These are phyloP conservation scores for Pollenia amentaria DNA, from an alignment of 2,888 invertebrate species.

Conservation along the genomic window DNA sequence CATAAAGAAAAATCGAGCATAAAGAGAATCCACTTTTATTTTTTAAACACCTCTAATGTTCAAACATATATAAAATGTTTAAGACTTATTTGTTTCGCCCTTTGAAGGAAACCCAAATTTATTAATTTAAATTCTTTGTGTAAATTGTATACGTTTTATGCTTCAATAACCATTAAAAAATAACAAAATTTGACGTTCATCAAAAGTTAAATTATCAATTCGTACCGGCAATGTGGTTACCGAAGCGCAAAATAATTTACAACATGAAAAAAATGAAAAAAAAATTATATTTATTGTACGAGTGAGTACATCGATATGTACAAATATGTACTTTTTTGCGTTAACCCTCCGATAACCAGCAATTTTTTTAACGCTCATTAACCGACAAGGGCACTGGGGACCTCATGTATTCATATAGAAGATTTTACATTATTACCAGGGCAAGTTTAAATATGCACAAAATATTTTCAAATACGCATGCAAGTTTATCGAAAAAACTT, in stretches of 20 bases:
- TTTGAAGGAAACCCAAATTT: neutral
- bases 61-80: neutral
- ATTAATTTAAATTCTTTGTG: neutral
- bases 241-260: neutral
- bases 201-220: neutral
- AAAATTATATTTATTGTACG: neutral
- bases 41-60: too few species aligned
- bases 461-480: too few species aligned
- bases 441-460: too few species aligned
- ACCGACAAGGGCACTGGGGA: too few species aligned
- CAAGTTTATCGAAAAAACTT: too few species aligned
- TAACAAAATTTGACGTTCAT: neutral
- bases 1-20: too few species aligned
- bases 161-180: conserved; percentile 23
- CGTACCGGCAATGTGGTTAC: conserved; percentile 4
- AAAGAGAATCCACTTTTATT: neutral
- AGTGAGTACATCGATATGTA: neutral
- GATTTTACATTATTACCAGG: too few species aligned
- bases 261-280: neutral
- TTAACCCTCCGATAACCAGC: too few species aligned
- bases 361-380: too few species aligned
- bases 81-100: neutral
- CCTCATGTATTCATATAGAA: too few species aligned
- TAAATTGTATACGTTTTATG: conserved; percentile 2
- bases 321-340: too few species aligned